Percentiles rank a stretch among this genome's conserved stretches.
These are phyloP conservation scores for Chesias legatella DNA, from an alignment of 2,888 invertebrate genomes.

Conservation along the genomic window DNA sequence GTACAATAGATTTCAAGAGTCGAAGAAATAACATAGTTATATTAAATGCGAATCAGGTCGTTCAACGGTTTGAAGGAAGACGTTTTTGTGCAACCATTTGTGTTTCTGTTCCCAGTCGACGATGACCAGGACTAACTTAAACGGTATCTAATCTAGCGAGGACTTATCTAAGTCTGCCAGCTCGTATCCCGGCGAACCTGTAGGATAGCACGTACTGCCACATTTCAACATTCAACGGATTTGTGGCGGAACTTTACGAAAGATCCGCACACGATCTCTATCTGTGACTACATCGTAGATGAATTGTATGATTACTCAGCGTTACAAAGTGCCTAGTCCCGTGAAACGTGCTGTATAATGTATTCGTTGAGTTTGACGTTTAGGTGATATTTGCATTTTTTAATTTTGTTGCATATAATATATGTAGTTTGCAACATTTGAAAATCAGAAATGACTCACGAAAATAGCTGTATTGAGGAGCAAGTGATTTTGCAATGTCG, in stretches of 20 bases:
- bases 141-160: slow-evolving; percentile 60
- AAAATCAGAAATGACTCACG: no score
- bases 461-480: no score
- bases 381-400: no score
- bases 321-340: no score
- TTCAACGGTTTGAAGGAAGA: slow-evolving; percentile 79
- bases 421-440: no score
- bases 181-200: slow-evolving; percentile 36
- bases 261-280: slow-evolving; percentile 40
- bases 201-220: slow-evolving; percentile 51
- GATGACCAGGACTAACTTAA: slow-evolving; percentile 50
- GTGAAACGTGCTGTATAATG: no score
- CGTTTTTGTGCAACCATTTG: slow-evolving; percentile 76
- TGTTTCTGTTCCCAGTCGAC: slow-evolving; percentile 41
- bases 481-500: no score
- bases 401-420: no score
- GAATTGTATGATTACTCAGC: background rate
- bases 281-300: slow-evolving; percentile 10
- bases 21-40: slow-evolving; percentile 74
- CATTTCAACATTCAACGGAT: slow-evolving; percentile 38
- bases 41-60: slow-evolving; percentile 72
- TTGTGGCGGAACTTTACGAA: slow-evolving; percentile 40
- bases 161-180: slow-evolving; percentile 44
- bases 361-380: no score
- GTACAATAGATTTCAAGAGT: slow-evolving; percentile 75